Conservation (phyloP, 1,140 invertebrate genomes). For the Lasaia peninsularis region DNA sequence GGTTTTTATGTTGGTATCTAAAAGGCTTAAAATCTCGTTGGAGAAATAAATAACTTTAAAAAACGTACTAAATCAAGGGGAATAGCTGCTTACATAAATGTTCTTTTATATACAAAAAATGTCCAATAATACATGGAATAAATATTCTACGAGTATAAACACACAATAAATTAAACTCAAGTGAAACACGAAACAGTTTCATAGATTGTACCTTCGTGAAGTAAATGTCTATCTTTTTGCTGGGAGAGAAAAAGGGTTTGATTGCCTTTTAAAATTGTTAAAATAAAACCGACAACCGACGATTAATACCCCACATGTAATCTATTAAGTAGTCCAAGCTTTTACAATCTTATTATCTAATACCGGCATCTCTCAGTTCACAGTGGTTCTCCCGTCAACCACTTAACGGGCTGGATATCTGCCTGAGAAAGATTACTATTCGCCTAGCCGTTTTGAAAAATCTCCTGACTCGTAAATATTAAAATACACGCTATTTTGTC, state of each 20-base stretch:
- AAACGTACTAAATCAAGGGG: too few species aligned
- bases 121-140: neutral
- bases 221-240: neutral
- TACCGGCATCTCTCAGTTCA: too few species aligned
- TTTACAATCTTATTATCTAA: slow-evolving; percentile 4
- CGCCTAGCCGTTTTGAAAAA: too few species aligned
- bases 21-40: too few species aligned
- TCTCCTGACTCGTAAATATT: too few species aligned
- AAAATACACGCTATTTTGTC: too few species aligned
- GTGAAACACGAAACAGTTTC: neutral
- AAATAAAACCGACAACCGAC: neutral
- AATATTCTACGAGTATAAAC: neutral
- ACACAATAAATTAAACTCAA: neutral
- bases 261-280: slow-evolving; percentile 1
- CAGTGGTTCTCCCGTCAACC: too few species aligned
- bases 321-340: neutral
- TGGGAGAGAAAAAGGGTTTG: neutral
- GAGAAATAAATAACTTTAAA: too few species aligned
- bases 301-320: neutral
- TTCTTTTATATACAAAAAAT: neutral
- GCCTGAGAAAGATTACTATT: too few species aligned
- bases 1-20: too few species aligned
- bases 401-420: too few species aligned
- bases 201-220: neutral
- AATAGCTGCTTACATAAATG: too few species aligned